Base-by-base conservation (phyloP, 2,888 invertebrate genomes). In the Thera obeliscata region DNA sequence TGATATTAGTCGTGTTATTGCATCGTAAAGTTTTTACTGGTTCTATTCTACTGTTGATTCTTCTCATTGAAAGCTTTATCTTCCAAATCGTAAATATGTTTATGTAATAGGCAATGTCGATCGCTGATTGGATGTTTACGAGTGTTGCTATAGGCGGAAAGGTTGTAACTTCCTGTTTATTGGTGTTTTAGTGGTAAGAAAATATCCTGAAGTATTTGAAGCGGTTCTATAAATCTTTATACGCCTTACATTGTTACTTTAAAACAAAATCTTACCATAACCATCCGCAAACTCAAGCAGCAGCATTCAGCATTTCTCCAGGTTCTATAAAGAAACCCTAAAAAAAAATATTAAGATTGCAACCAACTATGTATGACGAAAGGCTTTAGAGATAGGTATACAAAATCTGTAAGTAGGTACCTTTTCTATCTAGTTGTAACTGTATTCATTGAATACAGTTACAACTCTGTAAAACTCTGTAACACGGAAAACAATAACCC, bases 1-100 rank as follows among this genome's bases (percentile, higher is more conserved):
- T 76, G 76, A 81, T 74, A 77, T 78, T 78, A 78, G 78, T 66
- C 49, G 59, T 50, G 70, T 80, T 73, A 70, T 66, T 61, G 64
- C 69, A 71, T 74, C 74, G 72, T 76, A 71, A 78, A 75, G 43
- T 56, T 75, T 75, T 77, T 76, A 74, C 73, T 66, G 71, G 57
- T 78, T 63, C 38, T 41, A n/a, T 56, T 58, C 62, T 56, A 56
- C 59, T 66, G 64, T 66, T 56, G 64, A 61, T 58, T 61, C 61
- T 62, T 69, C 56, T 69, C 63, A 69, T 69, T 69, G 69, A 69
- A 69, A 69, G 63, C 36, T 69, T 69, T 69, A 69, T 69, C 69
- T 69, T 50, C 55, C 49, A 22, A 61, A 69, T 69, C 63, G 60
- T 69, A 66, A 64, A 68, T 69, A 66, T 56, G 55, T 63, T 69